Evolutionary conservation across 2,797 vertebrate species (phyloP).

Genomic region (Valencia hispanica): DNA sequence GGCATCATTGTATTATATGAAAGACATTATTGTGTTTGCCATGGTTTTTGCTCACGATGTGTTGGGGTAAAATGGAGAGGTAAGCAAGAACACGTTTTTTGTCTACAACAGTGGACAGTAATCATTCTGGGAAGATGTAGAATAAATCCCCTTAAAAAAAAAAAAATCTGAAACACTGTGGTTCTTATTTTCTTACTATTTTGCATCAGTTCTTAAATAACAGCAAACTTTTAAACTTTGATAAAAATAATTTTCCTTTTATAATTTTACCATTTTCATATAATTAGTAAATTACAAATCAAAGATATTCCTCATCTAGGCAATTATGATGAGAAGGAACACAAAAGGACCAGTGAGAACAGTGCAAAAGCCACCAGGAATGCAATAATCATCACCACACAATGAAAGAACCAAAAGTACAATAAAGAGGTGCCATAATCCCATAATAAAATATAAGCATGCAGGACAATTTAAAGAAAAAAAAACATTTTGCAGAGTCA

Average conservation of each 20-base stretch:
- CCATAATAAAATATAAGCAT: slow-evolving; percentile 54
- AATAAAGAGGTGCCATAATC: slow-evolving; percentile 33
- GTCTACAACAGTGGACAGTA: neutral
- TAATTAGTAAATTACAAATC: slow-evolving; percentile 23
- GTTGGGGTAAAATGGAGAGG: neutral
- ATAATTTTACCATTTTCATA: neutral
- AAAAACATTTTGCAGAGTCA: slow-evolving; percentile 26
- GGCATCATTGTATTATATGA: no score
- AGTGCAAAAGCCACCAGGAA: slow-evolving; percentile 43
- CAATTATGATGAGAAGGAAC: slow-evolving; percentile 32
- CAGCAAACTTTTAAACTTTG: neutral
- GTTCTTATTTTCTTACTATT: neutral
- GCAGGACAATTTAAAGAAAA: slow-evolving; percentile 51
- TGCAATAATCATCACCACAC: slow-evolving; percentile 63
- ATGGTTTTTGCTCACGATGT: neutral
- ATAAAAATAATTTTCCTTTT: neutral
- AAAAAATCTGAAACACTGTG: neutral
- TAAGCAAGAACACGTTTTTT: neutral
- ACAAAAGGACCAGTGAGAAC: slow-evolving; percentile 31
- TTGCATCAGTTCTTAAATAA: neutral
- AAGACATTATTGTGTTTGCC: neutral
- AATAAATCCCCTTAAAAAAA: neutral
- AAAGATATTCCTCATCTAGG: slow-evolving; percentile 16
- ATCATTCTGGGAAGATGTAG: neutral
- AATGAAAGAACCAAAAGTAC: slow-evolving; percentile 55